Evolutionary conservation across 2,797 vertebrate genomes (phyloP), one percentile per base, ranked within the genome.

Genomic region (Amphiprion clarkii): DNA sequence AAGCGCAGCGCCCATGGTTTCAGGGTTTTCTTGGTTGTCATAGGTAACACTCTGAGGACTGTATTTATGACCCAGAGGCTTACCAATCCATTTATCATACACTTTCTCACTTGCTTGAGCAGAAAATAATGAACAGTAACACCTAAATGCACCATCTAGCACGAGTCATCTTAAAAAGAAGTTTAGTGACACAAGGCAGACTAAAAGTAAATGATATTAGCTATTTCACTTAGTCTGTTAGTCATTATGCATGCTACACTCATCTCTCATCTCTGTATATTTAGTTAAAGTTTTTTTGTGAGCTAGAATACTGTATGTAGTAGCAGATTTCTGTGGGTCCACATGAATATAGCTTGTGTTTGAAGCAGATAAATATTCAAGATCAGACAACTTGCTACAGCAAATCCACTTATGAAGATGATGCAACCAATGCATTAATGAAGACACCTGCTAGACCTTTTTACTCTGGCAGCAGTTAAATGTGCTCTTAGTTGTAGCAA

Each of bases 21-120:
- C 78, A 76, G 73, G 61, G 55, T 59, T 79, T 78, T 74, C 66
- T 27, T 81, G 69, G 67, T 74, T 88, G 81, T 83, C 83, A 82
- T 49, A 14, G 61, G 73, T 52, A 73, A 62, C 82, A 86, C 84
- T 77, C 76, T 4, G 19, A 80, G 63, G 88, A 67, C 48, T 71
- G 70, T 70, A 82, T 90, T 84, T 68, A 83, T 78, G 71, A 76
- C 53, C 55, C 46, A 49, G n/a, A 44, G 52, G 25, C 42, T 71
- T 48, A 39, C 36, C 51, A 63, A 75, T 55, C 73, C 57, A 82
- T 89, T 88, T 69, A 75, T 90, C 79, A 71, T 56, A 55, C 17
- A 44, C 31, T 40, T 61, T 69, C 77, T 78, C 11, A 51, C 60
- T 76, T 57, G 29, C 67, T 75, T 79, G 69, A 82, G 78, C 73